Evolutionary conservation across 2,888 invertebrate genomes (phyloP).

Genomic region (Caenorhabditis sp.): DNA sequence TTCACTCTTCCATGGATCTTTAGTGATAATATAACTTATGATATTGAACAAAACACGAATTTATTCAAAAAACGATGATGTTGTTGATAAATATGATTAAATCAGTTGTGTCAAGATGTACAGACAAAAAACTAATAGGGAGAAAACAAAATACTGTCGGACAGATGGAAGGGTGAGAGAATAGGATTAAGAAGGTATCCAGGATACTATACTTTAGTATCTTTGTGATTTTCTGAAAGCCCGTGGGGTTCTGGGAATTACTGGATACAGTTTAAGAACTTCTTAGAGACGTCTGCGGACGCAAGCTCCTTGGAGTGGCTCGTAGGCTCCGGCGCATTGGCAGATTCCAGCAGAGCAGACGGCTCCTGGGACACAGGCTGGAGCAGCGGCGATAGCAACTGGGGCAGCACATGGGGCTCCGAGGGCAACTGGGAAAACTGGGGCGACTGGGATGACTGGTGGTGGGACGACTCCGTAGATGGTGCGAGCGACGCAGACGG

Average conservation of each 20-base stretch:
- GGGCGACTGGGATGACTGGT: constrained; percentile 72
- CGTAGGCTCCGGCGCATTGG: constrained; percentile 73
- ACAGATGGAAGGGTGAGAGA: constrained; percentile 28
- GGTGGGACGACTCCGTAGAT: constrained; percentile 81
- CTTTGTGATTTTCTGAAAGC: constrained; percentile 47
- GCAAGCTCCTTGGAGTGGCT: constrained; percentile 73
- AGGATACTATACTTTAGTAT: constrained; percentile 47
- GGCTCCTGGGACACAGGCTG: constrained; percentile 75
- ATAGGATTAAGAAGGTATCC: constrained; percentile 30
- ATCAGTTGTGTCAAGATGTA: constrained; percentile 38
- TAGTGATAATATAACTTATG: constrained; percentile 1
- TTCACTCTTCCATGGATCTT: constrained; percentile 66
- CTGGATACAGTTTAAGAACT: constrained; percentile 36
- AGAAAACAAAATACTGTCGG: constrained; percentile 42
- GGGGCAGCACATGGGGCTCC: constrained; percentile 74
- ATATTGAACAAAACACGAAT: constrained; percentile 33
- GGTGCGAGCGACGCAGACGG: constrained; percentile 82
- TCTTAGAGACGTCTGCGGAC: constrained; percentile 73
- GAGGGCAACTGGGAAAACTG: constrained; percentile 68
- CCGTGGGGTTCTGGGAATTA: constrained; percentile 41
- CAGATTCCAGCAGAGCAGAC: constrained; percentile 76
- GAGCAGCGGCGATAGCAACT: constrained; percentile 65
- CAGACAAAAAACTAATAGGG: constrained; percentile 25
- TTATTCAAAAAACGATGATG: constrained; percentile 41
- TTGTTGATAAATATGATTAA: constrained; percentile 46